Percentiles rank a stretch among this genome's conserved stretches.
Evolutionary conservation across 2,888 invertebrate species (phyloP).

Genomic region (Drosophila mayaguana): DNA sequence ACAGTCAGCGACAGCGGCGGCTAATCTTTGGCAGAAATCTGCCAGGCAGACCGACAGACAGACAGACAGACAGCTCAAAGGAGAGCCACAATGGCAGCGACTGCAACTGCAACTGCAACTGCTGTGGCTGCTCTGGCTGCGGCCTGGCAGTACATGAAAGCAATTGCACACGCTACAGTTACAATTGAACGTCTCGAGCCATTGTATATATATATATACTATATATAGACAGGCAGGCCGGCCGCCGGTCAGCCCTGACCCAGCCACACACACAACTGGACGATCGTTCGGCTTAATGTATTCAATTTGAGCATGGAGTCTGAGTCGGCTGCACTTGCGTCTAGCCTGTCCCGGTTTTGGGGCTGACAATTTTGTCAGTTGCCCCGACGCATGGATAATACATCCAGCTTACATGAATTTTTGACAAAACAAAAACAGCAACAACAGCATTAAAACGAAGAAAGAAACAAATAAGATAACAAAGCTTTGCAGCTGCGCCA

Average conservation of each 20-base stretch:
- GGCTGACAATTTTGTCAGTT: constrained; percentile 46
- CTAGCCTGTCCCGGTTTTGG: constrained; percentile 12
- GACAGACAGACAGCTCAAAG: constrained; percentile 54
- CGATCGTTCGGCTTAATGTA: constrained; percentile 32
- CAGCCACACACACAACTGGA: constrained; percentile 26
- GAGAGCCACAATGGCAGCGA: constrained; percentile 17
- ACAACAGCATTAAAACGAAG: too few species aligned
- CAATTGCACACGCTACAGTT: constrained; percentile 62
- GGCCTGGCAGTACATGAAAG: constrained; percentile 41
- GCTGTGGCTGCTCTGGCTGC: neutral
- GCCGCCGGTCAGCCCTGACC: constrained; percentile 29
- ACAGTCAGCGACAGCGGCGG: constrained; percentile 56
- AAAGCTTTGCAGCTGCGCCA: constrained; percentile 42
- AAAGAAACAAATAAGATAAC: neutral
- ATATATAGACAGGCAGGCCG: neutral
- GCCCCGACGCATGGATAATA: constrained; percentile 24
- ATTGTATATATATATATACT: constrained; percentile 35
- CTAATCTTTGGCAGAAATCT: constrained; percentile 68
- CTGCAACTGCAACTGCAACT: constrained; percentile 1
- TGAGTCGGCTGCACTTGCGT: constrained; percentile 14
- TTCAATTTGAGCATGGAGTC: constrained; percentile 17
- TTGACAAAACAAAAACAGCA: constrained; percentile 25
- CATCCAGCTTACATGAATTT: constrained; percentile 41
- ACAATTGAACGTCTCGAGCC: constrained; percentile 45
- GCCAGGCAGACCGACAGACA: constrained; percentile 41